Evolutionary conservation across 2,797 vertebrate genomes (phyloP).

Genomic region (Micromesistius poutassou): DNA sequence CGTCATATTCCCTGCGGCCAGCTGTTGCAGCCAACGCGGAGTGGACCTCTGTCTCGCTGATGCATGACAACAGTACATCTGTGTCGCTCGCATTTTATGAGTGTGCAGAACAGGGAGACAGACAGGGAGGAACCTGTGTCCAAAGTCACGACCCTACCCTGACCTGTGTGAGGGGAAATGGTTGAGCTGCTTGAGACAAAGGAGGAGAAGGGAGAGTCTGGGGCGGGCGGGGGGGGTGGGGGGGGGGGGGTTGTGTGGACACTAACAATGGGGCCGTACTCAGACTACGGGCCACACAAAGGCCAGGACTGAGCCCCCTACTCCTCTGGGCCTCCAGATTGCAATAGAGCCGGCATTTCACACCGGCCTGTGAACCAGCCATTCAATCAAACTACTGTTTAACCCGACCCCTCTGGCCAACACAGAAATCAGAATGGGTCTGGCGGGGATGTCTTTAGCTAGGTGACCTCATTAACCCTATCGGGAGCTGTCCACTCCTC

Average conservation of each 20-base stretch:
- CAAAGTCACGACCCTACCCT: slow-evolving; percentile 82
- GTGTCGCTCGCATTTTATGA: slow-evolving; percentile 51
- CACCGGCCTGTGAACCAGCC: slow-evolving; percentile 77
- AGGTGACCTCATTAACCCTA: slow-evolving; percentile 41
- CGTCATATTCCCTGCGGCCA: not conserved
- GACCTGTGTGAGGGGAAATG: slow-evolving; percentile 80
- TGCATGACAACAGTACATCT: slow-evolving; percentile 30
- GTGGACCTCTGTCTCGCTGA: slow-evolving; percentile 10
- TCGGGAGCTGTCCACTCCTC: slow-evolving; percentile 6
- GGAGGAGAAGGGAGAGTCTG: slow-evolving; percentile 75
- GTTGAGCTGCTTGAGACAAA: slow-evolving; percentile 77
- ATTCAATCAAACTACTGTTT: slow-evolving; percentile 83
- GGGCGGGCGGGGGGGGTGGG: slow-evolving; percentile 50
- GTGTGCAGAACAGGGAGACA: slow-evolving; percentile 53
- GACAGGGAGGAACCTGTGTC: slow-evolving; percentile 69
- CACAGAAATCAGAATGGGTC: slow-evolving; percentile 66
- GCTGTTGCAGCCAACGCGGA: not conserved
- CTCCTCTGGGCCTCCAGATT: slow-evolving; percentile 70
- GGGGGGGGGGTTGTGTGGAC: slow-evolving; percentile 67
- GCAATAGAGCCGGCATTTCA: slow-evolving; percentile 80
- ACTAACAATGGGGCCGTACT: slow-evolving; percentile 76
- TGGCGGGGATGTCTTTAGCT: slow-evolving; percentile 55
- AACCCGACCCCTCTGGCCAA: slow-evolving; percentile 70
- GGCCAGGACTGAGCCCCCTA: slow-evolving; percentile 64
- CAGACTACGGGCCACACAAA: slow-evolving; percentile 74